These are phyloP conservation scores for Neelides sp. DNA, from an alignment of 1,140 invertebrate genomes.

Conservation along the genomic window DNA sequence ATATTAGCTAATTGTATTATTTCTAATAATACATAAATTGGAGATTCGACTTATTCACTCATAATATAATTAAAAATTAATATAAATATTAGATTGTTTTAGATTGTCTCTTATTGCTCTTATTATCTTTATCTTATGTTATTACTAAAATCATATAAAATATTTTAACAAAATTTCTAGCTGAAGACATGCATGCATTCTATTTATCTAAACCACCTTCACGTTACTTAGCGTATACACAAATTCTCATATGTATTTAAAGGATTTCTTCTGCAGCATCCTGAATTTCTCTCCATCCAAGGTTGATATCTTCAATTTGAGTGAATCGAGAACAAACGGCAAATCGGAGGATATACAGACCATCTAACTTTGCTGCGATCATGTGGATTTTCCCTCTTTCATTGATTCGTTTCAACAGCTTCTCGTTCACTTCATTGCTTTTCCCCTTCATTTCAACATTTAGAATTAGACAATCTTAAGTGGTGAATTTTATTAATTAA, in stretches of 20 bases:
- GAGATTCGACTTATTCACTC: too few relatives aligned
- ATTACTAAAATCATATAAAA: too few relatives aligned
- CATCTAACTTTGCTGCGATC: slow-evolving; percentile 76
- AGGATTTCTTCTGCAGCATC: slow-evolving; percentile 51
- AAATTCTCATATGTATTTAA: slow-evolving; percentile 27
- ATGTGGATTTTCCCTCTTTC: slow-evolving; percentile 84
- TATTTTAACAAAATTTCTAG: too few relatives aligned
- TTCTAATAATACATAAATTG: too few relatives aligned
- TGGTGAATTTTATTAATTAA: background rate
- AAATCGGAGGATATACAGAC: slow-evolving; percentile 74
- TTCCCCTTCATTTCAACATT: slow-evolving; percentile 39
- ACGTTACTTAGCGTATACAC: background rate
- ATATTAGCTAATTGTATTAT: too few relatives aligned
- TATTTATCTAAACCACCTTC: background rate
- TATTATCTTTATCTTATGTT: too few relatives aligned
- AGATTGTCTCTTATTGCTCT: too few relatives aligned
- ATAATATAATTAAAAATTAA: too few relatives aligned
- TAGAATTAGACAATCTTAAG: background rate
- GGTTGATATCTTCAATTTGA: slow-evolving; percentile 64
- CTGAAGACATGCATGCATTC: too few relatives aligned
- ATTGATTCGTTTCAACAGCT: slow-evolving; percentile 72
- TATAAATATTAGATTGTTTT: too few relatives aligned
- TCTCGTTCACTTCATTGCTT: slow-evolving; percentile 62
- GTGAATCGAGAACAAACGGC: slow-evolving; percentile 79
- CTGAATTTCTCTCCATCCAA: slow-evolving; percentile 75